Conservation (phyloP, 2,888 invertebrate genomes). For the Lymantria monacha region DNA sequence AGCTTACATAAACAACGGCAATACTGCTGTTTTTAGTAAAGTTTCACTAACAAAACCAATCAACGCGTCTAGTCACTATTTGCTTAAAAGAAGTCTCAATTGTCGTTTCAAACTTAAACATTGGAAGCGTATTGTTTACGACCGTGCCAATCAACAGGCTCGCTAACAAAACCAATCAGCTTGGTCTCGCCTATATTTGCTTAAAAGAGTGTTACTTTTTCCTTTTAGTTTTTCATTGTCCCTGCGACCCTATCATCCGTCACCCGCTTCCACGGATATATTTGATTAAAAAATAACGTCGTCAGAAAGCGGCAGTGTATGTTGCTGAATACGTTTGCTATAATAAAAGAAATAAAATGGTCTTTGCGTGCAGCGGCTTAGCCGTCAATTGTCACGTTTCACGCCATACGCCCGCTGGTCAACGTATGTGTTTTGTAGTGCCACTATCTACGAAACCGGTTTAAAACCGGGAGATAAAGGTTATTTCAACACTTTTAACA, state of each 20-base stretch:
- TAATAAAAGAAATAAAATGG: conserved; percentile 75
- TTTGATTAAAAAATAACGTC: conserved; percentile 84
- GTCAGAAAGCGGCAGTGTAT: conserved; percentile 73
- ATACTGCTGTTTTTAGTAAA: conserved; percentile 31
- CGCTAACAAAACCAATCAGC: conserved; percentile 83
- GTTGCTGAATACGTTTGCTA: conserved; percentile 52
- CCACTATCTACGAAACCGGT: conserved; percentile 66
- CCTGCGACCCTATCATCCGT: conserved; percentile 79
- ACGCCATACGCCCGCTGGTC: conserved; percentile 42
- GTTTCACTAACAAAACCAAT: conserved; percentile 52
- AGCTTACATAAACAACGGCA: conserved; percentile 32
- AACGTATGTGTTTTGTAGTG: conserved; percentile 63
- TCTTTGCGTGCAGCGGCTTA: conserved; percentile 65
- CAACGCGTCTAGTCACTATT: conserved; percentile 53
- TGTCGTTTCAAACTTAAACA: conserved; percentile 78
- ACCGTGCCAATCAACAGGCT: conserved; percentile 78
- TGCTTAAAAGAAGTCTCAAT: conserved; percentile 69
- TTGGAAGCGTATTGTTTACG: conserved; percentile 76
- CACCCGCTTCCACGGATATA: conserved; percentile 80
- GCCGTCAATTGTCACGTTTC: conserved; percentile 76
- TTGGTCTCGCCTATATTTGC: conserved; percentile 82
- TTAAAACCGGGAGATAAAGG: conserved; percentile 34
- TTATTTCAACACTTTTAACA: conserved; percentile 22
- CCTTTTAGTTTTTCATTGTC: conserved; percentile 77
- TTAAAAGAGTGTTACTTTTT: conserved; percentile 77